Evolutionary conservation across 2,888 invertebrate genomes (phyloP).

Genomic region (Smittia aterrima): DNA sequence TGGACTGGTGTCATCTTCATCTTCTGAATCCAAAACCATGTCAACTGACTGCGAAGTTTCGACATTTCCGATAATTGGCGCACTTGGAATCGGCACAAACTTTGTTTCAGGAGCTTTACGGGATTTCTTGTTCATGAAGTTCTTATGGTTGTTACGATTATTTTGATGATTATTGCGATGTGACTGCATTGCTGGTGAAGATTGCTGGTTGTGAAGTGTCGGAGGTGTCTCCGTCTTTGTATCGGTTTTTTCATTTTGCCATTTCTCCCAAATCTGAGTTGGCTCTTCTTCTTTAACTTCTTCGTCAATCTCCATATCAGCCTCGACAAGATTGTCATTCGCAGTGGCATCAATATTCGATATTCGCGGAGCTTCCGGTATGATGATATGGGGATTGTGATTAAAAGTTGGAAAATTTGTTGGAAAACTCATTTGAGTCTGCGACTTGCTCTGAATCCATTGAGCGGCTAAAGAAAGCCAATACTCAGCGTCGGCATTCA

Average conservation of each 20-base stretch:
- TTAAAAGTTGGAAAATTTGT: neutral
- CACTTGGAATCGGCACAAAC: neutral
- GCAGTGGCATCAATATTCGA: neutral
- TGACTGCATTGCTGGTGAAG: neutral
- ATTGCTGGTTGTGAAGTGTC: neutral
- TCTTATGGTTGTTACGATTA: too few relatives aligned
- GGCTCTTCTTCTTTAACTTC: neutral
- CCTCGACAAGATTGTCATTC: neutral
- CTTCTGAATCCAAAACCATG: constrained; percentile 31
- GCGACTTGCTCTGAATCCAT: constrained; percentile 16
- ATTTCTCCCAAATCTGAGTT: neutral
- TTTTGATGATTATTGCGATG: neutral
- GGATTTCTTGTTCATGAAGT: too few relatives aligned
- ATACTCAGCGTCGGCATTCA: constrained; percentile 20
- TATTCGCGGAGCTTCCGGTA: constrained; percentile 8
- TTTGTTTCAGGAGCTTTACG: too few relatives aligned
- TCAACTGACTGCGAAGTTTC: neutral
- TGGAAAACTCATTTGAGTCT: neutral
- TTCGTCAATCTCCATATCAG: constrained; percentile 36
- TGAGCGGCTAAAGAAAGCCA: neutral
- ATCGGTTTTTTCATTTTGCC: neutral
- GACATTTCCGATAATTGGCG: neutral
- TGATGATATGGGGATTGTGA: neutral
- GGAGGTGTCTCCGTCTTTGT: neutral
- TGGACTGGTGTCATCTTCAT: neutral